Percentiles rank a stretch among this genome's conserved stretches.
Conservation (phyloP, 35 echinoderm and acorn worm genomes). For the Lytechinus pictus region DNA sequence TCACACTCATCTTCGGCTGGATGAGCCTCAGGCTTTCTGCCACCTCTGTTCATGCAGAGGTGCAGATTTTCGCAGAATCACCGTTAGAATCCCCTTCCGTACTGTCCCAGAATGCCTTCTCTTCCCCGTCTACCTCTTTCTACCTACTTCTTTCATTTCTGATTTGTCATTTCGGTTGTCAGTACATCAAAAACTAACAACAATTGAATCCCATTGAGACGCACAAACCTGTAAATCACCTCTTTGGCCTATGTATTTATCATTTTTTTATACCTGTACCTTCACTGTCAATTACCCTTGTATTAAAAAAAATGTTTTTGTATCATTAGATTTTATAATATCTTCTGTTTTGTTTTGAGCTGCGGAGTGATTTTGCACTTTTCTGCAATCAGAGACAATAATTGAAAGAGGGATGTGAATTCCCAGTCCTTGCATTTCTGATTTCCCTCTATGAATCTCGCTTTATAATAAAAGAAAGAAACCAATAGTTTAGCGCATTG, state of each 20-base stretch:
- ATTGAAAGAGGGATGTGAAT: slow-evolving; percentile 26
- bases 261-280: neutral
- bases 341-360: neutral
- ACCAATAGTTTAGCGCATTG: neutral
- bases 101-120: slow-evolving; percentile 4
- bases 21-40: neutral
- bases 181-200: slow-evolving; percentile 30
- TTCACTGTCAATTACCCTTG: neutral
- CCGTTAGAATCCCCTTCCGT: neutral
- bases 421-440: slow-evolving; percentile 25
- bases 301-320: neutral
- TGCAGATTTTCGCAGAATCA: slow-evolving; percentile 44
- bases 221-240: neutral
- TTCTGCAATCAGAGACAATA: neutral
- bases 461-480: neutral
- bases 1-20: neutral
- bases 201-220: neutral
- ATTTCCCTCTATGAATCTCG: neutral
- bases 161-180: slow-evolving; percentile 26
- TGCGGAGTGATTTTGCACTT: slow-evolving; percentile 25
- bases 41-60: slow-evolving; percentile 1
- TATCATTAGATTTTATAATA: neutral
- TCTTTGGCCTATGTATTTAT: neutral
- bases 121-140: neutral
- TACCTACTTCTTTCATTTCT: neutral